Evolutionary conservation across 2,797 vertebrate genomes (phyloP), one percentile per base, ranked within the genome.

Genomic region (Periparus ater): DNA sequence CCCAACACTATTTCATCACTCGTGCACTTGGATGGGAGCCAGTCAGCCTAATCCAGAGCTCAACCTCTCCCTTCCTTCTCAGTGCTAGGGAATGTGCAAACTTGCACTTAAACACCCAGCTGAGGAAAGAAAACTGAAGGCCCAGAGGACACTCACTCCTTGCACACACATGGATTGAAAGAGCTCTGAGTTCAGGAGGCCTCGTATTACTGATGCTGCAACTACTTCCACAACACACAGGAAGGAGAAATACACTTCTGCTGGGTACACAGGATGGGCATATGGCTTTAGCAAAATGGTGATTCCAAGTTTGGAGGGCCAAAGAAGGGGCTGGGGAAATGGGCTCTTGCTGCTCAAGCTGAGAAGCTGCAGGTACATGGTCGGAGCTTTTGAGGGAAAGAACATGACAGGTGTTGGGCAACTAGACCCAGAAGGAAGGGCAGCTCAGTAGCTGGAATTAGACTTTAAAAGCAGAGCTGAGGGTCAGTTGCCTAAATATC

Each of bases 1-100:
- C 60, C 77, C 20, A 4, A 62, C 87, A 85, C 66, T 79, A 74
- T 88, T 95, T 96, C 96, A 96, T 93, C 91, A 91, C 86, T 97
- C 40, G 16, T 23, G 1, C 84, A 81, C 80, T 88, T 94, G 96
- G 95, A 75, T n/a, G 47, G 57, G 32, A 83, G 82, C 95, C 96
- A 96, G 71, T 42, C 71, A 87, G 57, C 60, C 87, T 85, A 74
- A 93, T 80, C 83, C 84, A 95, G 58, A 75, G 84, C 61, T 63
- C 22, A 17, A 38, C 81, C 92, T 65, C 91, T 96, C 91, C 91
- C 93, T 89, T 74, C 65, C 82, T 55, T 78, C 88, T 90, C 79
- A 89, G 84, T 55, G 65, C 61, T 89, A 63, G 71, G 82, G 81
- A 95, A 95, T 85, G 88, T 94, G 90, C 91, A 94, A 87, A 80